Percentiles rank a stretch among this genome's conserved stretches.
phyloP scores from a whole-genome alignment of 2,113 vertebrate species.

The Cochlearius cochlearius region DNA sequence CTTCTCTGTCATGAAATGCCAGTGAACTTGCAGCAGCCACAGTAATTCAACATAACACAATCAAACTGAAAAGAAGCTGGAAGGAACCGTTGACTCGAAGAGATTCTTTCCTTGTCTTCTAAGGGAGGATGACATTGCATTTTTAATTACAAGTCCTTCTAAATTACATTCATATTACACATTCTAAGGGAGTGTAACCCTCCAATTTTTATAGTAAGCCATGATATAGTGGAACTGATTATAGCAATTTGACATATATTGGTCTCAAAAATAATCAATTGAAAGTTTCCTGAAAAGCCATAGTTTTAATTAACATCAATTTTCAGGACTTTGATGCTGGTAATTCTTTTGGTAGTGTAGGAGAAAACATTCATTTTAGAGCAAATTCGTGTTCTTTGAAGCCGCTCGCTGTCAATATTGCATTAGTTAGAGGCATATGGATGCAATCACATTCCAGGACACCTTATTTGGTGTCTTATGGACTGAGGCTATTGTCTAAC shows the following conservation, averaged over 20 bases:
- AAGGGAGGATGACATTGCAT: background rate
- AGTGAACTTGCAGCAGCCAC: background rate
- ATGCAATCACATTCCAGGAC: conserved; percentile 64
- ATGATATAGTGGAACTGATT: background rate
- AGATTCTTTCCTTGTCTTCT: background rate
- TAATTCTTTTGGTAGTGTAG: background rate
- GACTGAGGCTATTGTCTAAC: conserved; percentile 58
- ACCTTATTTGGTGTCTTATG: conserved; percentile 53
- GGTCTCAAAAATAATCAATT: background rate
- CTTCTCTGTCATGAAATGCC: background rate
- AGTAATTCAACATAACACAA: background rate
- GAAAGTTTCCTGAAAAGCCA: background rate
- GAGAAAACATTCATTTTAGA: background rate
- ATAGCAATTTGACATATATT: background rate
- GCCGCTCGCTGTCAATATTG: background rate
- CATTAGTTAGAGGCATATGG: conserved; percentile 55
- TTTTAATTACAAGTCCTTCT: background rate
- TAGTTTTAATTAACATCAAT: background rate
- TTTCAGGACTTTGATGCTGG: background rate
- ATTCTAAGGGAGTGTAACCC: background rate
- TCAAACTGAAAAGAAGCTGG: background rate
- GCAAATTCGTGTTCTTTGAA: conserved; percentile 21
- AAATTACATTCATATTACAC: background rate
- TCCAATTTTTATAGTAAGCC: background rate
- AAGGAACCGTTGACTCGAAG: background rate